Evolutionary conservation across 1,140 invertebrate genomes (phyloP).

Genomic region (Cecropterus lyciades): DNA sequence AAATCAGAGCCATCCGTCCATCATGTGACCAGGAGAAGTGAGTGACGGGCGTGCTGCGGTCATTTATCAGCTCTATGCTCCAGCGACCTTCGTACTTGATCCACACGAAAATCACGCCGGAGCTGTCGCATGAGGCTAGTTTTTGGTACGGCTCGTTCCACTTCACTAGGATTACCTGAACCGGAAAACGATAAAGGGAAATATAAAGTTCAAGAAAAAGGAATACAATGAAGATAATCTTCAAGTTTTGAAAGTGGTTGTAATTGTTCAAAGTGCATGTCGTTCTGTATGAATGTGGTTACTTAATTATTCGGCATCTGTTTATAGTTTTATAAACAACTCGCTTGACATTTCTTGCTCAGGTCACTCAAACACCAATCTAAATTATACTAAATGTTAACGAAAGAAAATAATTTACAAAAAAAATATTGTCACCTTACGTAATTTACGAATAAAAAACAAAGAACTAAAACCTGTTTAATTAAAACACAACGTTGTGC

Average conservation of each 20-base stretch:
- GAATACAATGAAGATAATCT: too few species aligned
- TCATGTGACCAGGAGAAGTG: conserved; percentile 99
- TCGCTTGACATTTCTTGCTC: too few species aligned
- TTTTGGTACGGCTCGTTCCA: conserved; percentile 99
- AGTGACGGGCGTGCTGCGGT: conserved; percentile 97
- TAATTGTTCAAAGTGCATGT: too few species aligned
- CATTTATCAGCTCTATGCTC: conserved; percentile 99
- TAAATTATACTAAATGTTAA: too few species aligned
- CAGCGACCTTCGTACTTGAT: conserved; percentile 99
- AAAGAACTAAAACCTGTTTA: conserved; percentile 17
- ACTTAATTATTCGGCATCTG: too few species aligned
- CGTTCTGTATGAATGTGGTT: too few species aligned
- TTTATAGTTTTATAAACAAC: too few species aligned
- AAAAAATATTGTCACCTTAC: too few species aligned
- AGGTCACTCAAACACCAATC: too few species aligned
- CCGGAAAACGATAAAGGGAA: conserved; percentile 1
- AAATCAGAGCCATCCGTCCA: conserved; percentile 98
- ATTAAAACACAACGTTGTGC: conserved; percentile 17
- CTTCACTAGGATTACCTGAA: conserved; percentile 96
- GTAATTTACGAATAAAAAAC: background rate
- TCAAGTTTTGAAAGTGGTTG: too few species aligned
- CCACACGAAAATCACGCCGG: conserved; percentile 99
- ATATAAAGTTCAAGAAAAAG: too few species aligned
- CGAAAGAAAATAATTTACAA: too few species aligned
- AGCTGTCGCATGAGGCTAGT: conserved; percentile 98